phyloP scores from a whole-genome alignment of 2,113 vertebrate species.

The Elephantulus edwardii region DNA sequence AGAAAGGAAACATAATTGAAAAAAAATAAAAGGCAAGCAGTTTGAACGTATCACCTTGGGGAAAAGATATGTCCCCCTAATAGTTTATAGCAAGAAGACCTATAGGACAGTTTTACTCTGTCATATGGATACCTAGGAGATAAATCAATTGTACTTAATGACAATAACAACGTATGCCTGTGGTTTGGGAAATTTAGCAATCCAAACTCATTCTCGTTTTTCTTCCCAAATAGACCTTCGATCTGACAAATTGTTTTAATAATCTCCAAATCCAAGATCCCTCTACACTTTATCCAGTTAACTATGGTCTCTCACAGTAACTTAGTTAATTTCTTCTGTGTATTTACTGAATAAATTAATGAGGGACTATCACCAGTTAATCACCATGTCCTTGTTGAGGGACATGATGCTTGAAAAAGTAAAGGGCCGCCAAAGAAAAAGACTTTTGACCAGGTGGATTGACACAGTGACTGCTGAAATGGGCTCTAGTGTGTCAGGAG shows the following conservation, averaged over 20 bases:
- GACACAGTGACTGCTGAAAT: no score
- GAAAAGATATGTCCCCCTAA: neutral
- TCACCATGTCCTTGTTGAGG: no score
- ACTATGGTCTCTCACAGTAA: no score
- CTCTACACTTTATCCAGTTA: neutral
- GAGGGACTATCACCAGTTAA: no score
- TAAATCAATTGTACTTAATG: neutral
- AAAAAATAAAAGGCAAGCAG: no score
- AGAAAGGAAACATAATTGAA: no score
- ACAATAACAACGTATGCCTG: neutral
- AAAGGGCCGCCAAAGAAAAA: no score
- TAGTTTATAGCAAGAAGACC: neutral
- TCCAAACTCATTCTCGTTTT: neutral
- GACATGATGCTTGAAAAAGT: no score
- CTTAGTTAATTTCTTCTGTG: neutral
- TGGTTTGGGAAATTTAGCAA: neutral
- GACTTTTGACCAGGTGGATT: no score
- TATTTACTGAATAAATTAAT: slow-evolving; percentile 2
- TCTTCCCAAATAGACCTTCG: neutral
- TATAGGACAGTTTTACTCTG: neutral
- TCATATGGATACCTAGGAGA: neutral
- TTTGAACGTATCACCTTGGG: no score
- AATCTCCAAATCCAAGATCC: neutral
- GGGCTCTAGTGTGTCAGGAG: no score
- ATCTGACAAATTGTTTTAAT: neutral